phyloP scores from a whole-genome alignment of 2,113 vertebrate genomes.

The Eidolon helvum region DNA sequence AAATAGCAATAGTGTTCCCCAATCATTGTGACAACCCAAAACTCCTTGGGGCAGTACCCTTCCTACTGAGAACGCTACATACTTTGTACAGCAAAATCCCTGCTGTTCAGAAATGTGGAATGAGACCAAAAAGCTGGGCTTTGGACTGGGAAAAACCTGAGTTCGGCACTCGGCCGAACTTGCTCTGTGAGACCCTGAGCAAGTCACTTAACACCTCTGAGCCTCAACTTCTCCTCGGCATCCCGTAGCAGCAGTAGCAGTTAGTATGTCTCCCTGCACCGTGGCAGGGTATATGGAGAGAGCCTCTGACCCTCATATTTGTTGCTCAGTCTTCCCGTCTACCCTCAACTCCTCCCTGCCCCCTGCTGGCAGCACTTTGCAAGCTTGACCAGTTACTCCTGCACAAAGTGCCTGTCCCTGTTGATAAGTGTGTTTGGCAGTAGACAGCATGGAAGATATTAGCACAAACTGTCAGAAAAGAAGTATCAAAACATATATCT shows the following conservation, averaged over 20 bases:
- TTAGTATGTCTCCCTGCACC: not conserved
- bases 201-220: not conserved
- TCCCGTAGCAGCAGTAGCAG: not conserved
- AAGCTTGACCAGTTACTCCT: not conserved
- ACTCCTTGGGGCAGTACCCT: not conserved
- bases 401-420: not conserved
- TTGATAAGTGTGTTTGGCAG: not conserved
- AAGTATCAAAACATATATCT: not conserved
- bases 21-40: not conserved
- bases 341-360: too few relatives aligned
- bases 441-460: not conserved
- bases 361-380: not conserved
- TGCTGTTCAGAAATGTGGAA: not conserved
- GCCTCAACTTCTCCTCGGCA: not conserved
- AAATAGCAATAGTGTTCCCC: not conserved
- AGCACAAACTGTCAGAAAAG: not conserved
- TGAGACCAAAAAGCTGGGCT: not conserved
- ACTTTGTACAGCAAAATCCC: too few relatives aligned
- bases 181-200: not conserved
- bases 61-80: not conserved
- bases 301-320: not conserved
- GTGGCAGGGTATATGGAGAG: not conserved
- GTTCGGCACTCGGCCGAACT: not conserved
- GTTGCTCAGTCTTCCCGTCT: not conserved
- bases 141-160: not conserved